Evolutionary conservation across 1,140 invertebrate species (phyloP).

Genomic region (Ylistrum balloti): DNA sequence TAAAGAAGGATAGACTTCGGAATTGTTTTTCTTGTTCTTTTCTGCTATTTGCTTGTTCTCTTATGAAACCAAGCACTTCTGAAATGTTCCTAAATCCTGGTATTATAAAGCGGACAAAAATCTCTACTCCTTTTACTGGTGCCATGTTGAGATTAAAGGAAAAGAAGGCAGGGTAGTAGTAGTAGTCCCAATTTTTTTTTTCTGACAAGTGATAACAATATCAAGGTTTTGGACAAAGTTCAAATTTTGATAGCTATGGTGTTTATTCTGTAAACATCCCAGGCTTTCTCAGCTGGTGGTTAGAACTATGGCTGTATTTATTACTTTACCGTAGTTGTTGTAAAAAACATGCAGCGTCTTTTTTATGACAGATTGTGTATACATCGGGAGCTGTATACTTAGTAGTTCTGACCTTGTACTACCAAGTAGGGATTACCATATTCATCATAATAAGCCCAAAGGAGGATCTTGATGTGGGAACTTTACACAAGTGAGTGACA

Average conservation of each 20-base stretch:
- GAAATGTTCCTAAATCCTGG: too few relatives aligned
- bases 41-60: too few relatives aligned
- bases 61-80: too few relatives aligned
- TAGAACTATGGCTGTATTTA: neutral
- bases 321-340: neutral
- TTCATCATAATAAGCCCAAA: too few relatives aligned
- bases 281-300: neutral
- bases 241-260: slow-evolving; percentile 6
- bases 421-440: neutral
- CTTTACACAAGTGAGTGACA: too few relatives aligned
- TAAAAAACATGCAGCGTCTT: neutral
- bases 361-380: neutral
- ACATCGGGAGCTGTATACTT: too few relatives aligned
- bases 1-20: too few relatives aligned
- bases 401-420: too few relatives aligned
- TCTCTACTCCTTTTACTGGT: neutral
- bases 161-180: neutral
- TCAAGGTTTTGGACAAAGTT: slow-evolving; percentile 4
- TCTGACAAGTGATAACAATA: slow-evolving; percentile 8
- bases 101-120: neutral
- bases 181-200: too few relatives aligned
- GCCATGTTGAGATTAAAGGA: neutral
- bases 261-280: neutral
- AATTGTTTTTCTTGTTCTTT: too few relatives aligned
- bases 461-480: too few relatives aligned